These are phyloP conservation scores for Mimumesa dahlbomi DNA, from an alignment of 2,888 invertebrate genomes.

Conservation along the genomic window DNA sequence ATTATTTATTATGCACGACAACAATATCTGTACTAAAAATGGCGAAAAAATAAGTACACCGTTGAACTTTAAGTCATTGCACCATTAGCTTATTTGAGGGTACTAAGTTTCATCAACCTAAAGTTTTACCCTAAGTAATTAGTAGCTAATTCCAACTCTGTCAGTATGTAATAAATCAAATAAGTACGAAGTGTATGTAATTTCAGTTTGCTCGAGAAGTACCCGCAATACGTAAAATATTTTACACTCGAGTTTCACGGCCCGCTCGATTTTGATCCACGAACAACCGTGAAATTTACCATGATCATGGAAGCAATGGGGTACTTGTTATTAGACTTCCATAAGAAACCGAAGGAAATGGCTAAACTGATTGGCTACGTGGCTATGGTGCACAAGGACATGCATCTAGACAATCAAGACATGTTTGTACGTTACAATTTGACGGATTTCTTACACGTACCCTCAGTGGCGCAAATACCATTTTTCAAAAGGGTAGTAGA, in stretches of 20 bases:
- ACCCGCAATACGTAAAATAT: constrained; percentile 68
- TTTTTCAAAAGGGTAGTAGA: no score
- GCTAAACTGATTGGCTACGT: constrained; percentile 66
- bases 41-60: no score
- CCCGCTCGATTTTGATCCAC: constrained; percentile 60
- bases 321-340: constrained; percentile 66
- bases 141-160: no score
- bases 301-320: constrained; percentile 68
- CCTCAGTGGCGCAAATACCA: no score
- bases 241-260: constrained; percentile 59
- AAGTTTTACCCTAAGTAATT: no score
- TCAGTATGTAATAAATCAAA: background rate
- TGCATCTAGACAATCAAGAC: constrained; percentile 62
- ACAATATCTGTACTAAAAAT: background rate
- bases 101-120: no score
- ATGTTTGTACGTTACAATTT: constrained; percentile 52
- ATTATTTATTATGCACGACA: no score
- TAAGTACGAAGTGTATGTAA: no score
- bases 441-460: no score
- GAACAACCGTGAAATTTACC: constrained; percentile 61
- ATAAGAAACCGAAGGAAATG: constrained; percentile 63
- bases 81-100: no score
- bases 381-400: constrained; percentile 72
- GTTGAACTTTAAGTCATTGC: no score
- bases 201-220: constrained; percentile 61